A percentile compares a stretch with the other conserved stretches of the same genome.
Conservation (phyloP, 2,888 invertebrate genomes). For the Drosophila robusta region DNA sequence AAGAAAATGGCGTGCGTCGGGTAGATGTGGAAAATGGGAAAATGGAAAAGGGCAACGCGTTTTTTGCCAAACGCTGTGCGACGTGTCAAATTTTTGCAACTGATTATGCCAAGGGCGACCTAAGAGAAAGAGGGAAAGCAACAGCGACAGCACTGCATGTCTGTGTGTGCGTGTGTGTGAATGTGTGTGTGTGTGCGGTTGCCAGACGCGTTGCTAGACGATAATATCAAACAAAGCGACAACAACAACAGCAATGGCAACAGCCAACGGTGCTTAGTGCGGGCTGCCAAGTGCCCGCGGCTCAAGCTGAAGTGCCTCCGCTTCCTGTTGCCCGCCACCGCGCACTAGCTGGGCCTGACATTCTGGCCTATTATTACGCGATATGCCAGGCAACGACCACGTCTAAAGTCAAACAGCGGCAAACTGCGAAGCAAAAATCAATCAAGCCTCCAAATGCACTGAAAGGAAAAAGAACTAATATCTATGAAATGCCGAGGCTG, state of each 20-base stretch:
- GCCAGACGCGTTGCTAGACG: conserved; percentile 78
- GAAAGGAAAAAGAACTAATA: conserved; percentile 6
- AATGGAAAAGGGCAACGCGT: conserved; percentile 18
- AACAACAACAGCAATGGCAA: conserved; percentile 24
- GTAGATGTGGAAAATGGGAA: conserved; percentile 19
- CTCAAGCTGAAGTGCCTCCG: conserved; percentile 39
- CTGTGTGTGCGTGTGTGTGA: neutral
- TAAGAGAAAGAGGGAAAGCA: neutral
- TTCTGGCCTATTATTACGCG: conserved; percentile 51
- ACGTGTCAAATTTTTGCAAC: conserved; percentile 71
- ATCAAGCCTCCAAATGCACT: conserved; percentile 59
- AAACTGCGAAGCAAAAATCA: conserved; percentile 62
- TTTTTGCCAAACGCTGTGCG: conserved; percentile 42
- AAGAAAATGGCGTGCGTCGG: conserved; percentile 35
- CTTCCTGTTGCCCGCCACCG: neutral
- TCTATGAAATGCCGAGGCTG: no score
- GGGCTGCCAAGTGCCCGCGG: conserved; percentile 66
- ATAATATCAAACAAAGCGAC: conserved; percentile 74
- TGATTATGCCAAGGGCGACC: conserved; percentile 68
- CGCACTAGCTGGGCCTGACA: conserved; percentile 2
- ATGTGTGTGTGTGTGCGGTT: conserved; percentile 27
- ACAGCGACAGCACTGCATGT: neutral
- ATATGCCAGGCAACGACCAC: conserved; percentile 48
- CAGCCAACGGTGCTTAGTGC: conserved; percentile 35
- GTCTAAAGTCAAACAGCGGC: conserved; percentile 26